Conservation (phyloP, 2,113 vertebrate species). For the Pangasianodon gigas region DNA sequence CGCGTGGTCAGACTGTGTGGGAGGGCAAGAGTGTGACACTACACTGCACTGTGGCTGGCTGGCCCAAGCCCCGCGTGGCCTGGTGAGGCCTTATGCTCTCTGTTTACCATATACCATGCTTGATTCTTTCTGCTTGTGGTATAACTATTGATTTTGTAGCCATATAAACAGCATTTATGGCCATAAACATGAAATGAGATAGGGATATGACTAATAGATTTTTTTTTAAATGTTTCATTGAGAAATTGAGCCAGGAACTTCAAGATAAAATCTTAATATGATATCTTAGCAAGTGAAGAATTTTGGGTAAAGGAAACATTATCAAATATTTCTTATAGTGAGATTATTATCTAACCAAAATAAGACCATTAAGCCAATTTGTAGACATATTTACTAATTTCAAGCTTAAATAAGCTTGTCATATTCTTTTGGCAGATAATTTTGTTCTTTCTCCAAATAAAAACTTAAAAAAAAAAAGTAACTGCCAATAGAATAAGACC, state of each 20-base stretch:
- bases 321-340: neutral
- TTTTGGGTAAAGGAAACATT: neutral
- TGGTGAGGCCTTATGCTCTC: conserved; percentile 63
- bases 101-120: neutral
- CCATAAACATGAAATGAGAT: neutral
- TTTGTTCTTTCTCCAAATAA: neutral
- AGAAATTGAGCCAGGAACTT: neutral
- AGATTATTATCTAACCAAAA: neutral
- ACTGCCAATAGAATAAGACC: neutral
- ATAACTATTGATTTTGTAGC: neutral
- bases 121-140: neutral
- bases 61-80: conserved; percentile 88
- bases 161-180: neutral
- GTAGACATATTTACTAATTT: neutral
- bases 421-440: neutral
- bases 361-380: neutral
- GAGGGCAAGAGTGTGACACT: conserved; percentile 88
- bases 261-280: neutral
- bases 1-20: conserved; percentile 91
- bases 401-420: neutral
- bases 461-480: neutral
- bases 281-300: neutral
- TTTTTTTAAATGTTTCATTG: neutral
- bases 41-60: conserved; percentile 90
- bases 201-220: neutral